Evolutionary conservation across 2,113 vertebrate genomes (phyloP), one percentile per base, ranked within the genome.

Genomic region (Malaclemys terrapin): DNA sequence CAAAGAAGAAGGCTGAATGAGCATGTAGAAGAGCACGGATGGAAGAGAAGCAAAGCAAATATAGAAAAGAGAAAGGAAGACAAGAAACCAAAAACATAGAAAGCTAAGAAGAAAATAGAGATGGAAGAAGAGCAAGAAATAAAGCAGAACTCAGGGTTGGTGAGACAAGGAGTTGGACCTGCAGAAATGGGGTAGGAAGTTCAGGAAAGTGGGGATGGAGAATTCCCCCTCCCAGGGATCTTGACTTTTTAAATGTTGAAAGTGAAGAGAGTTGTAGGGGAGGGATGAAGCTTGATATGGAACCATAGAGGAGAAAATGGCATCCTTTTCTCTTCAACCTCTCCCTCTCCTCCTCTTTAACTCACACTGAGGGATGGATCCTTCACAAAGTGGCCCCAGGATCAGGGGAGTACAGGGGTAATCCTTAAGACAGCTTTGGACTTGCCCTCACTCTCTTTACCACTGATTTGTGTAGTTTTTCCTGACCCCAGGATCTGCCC

Each of bases 51-150:
- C 11, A 85, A 49, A n/a, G 16, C 16, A 65, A 65, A 65, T 65
- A 65, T 65, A 35, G 3, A 31, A 69, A 72, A 10, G 38, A 17
- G 35, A 50, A n/a, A 50, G 8, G 50, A 65, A 82, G 42, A 9
- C 11, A 88, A 79, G 38, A 35, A 84, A 84, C 3, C 3, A 35
- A 50, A 84, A 52, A 56, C 6, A 2, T 19, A 59, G 24, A 80
- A 75, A n/a, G 22, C 80, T n/a, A 1, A 76, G 8, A 82, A 45
- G 6, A 72, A 4, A 47, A 53, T 29, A 80, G 75, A 79, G 3
- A 59, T 31, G 5, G 19, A 8, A 59, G 25, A 53, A 25, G 3
- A 45, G 5, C 25, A 62, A 50, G 0, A 0, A 53, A 49, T 17
- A 82, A 50, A 45, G 7, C 56, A 88, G 76, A 92, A 88, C 49